Base-by-base conservation (phyloP, 1,140 invertebrate genomes). In the Trichogramma pretiosum region DNA sequence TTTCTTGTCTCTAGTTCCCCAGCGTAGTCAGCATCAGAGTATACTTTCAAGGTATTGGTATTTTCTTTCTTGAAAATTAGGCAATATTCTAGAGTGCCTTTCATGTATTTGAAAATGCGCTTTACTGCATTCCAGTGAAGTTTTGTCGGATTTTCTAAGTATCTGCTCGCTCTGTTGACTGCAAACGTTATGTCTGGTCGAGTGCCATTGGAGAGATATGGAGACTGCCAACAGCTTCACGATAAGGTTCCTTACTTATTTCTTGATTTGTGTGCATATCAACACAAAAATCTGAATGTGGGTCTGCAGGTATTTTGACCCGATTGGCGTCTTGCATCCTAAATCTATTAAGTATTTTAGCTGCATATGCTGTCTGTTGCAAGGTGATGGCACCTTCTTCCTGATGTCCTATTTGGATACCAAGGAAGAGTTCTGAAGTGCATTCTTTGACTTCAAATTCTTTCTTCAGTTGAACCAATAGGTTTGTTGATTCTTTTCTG, bases 151-250 rank as follows among this genome's bases (percentile, higher is more conserved):
- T 52, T 55, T 13, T 50, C 46, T 9, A 44, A 34, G 39, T 57
- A 62, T 46, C 36, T 18, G 21, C 56, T 56, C 5, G 61, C 33
- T 22, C 49, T 46, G 46, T 59, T 63, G 0, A 75, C 65, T 24
- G 66, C 54, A 57, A 59, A 75, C 3, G 66, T 45, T 33, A 76
- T 68, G 56, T 76, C 72, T 21, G 71, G 72, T 36, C 74, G 50
- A 3, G 68, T 73, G 4, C 56, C 41, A 5, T 64, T 58, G 5
- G 70, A 49, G 3, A 74, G 46, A 55, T 73, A 74, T 56, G 74
- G 61, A 76, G 53, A 37, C 51, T 50, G 9, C 68, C 70, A 14
- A 74, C 58, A 4, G 63, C 39, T 32, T 72, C 42, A 47, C 62
- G 58, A 53, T 63, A 74, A 19, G 53, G 54, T 33, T 45, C 3